A percentile compares a stretch with the other conserved stretches of the same genome.
phyloP scores from a whole-genome alignment of 2,113 vertebrate species.

The Alosa alosa region DNA sequence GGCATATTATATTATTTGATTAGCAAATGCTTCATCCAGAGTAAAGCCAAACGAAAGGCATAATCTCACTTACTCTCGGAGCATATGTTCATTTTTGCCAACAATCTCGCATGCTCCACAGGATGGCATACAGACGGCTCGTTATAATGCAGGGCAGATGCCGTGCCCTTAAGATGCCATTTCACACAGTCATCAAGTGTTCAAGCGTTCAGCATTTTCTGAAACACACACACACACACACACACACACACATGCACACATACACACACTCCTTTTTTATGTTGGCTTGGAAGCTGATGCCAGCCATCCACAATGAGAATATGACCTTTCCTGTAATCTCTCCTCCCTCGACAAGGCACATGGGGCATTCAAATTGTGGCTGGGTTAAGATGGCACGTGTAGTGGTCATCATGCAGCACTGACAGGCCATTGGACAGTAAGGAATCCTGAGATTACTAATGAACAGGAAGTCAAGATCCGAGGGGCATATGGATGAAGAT shows the following conservation, averaged over 20 bases:
- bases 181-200: not conserved
- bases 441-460: not conserved
- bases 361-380: not conserved
- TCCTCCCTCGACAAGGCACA: not conserved
- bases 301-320: not conserved
- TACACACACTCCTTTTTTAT: not conserved
- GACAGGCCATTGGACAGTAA: not conserved
- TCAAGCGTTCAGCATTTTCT: not conserved
- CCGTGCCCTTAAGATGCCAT: not conserved
- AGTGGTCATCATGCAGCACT: not conserved
- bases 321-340: slow-evolving; percentile 15
- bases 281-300: not conserved
- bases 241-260: not conserved
- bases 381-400: not conserved
- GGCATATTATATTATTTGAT: not conserved
- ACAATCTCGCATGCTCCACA: not conserved
- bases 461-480: not conserved
- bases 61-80: not conserved
- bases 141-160: not conserved
- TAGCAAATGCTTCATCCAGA: not conserved
- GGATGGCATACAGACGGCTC: not conserved
- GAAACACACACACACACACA: not conserved
- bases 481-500: not conserved
- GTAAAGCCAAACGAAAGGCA: not conserved
- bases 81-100: slow-evolving; percentile 4